phyloP scores from a whole-genome alignment of 2,797 vertebrate genomes.

The Enteromius thamalakanensis region DNA sequence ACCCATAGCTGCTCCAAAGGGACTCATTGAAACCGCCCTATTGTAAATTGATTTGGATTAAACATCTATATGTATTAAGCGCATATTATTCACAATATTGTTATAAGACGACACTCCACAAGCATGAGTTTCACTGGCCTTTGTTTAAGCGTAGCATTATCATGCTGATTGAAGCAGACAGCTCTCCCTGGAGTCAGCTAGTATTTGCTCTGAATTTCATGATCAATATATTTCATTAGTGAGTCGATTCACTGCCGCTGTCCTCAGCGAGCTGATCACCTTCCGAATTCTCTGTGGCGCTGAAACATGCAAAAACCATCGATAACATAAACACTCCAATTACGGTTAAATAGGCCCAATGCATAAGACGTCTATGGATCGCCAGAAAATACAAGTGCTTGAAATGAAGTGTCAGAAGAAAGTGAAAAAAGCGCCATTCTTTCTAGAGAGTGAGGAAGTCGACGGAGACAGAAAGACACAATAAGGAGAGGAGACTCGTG shows the following conservation, averaged over 20 bases:
- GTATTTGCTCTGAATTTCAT: slow-evolving; percentile 31
- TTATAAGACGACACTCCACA: slow-evolving; percentile 6
- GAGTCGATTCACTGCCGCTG: slow-evolving; percentile 36
- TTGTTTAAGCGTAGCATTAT: slow-evolving; percentile 16
- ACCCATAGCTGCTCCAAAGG: slow-evolving; percentile 1
- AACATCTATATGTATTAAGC: slow-evolving; percentile 9
- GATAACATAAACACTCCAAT: slow-evolving; percentile 24
- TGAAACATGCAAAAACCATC: slow-evolving; percentile 19
- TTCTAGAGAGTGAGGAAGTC: slow-evolving; percentile 25
- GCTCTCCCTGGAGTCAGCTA: slow-evolving; percentile 21
- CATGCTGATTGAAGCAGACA: slow-evolving; percentile 32
- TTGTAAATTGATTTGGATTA: slow-evolving; percentile 4
- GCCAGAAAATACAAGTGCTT: slow-evolving; percentile 13
- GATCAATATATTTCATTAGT: slow-evolving; percentile 57
- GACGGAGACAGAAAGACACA: slow-evolving; percentile 12
- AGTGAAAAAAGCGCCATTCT: not conserved
- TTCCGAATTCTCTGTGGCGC: not conserved
- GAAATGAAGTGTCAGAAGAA: slow-evolving; percentile 11
- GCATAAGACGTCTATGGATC: not conserved
- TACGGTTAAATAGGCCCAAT: not conserved
- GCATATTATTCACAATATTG: slow-evolving; percentile 24
- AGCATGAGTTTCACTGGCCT: not conserved
- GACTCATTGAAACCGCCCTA: not conserved
- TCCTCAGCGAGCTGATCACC: not conserved
- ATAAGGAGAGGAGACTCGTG: slow-evolving; percentile 3